phyloP scores from a whole-genome alignment of 1,140 invertebrate genomes.

The Portunus trituberculatus region DNA sequence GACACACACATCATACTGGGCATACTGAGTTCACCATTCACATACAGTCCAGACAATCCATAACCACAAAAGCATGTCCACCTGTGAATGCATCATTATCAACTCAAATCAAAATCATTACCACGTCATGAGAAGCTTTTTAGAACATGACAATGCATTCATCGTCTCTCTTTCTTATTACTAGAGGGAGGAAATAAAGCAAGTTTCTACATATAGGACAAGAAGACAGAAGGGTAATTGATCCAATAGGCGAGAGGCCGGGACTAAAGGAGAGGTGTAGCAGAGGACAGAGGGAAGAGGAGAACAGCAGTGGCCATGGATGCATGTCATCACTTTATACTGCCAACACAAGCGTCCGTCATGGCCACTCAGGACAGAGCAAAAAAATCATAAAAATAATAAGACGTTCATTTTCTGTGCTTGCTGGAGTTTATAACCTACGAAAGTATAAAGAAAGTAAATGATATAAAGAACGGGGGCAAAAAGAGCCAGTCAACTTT shows the following conservation, averaged over 20 bases:
- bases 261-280: slow-evolving; percentile 1
- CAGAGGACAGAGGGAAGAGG: not conserved
- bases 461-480: not conserved
- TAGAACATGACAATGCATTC: slow-evolving; percentile 1
- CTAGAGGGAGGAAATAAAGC: not conserved
- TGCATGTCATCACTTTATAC: slow-evolving; percentile 10
- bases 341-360: slow-evolving; percentile 9
- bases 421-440: not conserved
- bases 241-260: not conserved
- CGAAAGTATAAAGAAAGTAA: not conserved
- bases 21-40: not conserved
- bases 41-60: not conserved
- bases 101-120: not conserved
- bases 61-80: slow-evolving; percentile 21
- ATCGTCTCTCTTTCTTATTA: not conserved
- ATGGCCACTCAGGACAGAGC: slow-evolving; percentile 9
- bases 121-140: not conserved
- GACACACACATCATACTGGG: not conserved
- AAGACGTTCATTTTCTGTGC: not conserved
- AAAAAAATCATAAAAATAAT: not conserved
- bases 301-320: not conserved
- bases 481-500: slow-evolving; percentile 3
- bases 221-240: not conserved
- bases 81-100: slow-evolving; percentile 8
- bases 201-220: not conserved